Evolutionary conservation across 2,888 invertebrate species (phyloP).

Genomic region (Aricia artaxerxes): DNA sequence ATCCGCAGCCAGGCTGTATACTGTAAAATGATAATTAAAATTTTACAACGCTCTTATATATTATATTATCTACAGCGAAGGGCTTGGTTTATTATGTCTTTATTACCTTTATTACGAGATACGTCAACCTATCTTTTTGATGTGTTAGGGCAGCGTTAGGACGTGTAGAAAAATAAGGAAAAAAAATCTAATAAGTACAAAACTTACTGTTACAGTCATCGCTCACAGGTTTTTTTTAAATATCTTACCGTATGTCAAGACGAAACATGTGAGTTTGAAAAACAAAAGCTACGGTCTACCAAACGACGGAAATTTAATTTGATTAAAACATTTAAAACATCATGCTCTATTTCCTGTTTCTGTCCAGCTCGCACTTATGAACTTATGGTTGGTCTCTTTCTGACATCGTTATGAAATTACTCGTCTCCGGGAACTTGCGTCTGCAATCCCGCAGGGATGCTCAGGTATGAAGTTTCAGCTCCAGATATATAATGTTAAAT

Average conservation of each 20-base stretch:
- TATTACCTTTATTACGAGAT: background rate
- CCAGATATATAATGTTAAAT: background rate
- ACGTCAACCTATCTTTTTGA: background rate
- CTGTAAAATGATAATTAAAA: constrained; percentile 25
- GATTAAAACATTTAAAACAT: background rate
- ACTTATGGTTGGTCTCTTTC: background rate
- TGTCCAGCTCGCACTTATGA: background rate
- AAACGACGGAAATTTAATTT: background rate
- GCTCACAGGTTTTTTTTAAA: background rate
- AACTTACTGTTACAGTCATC: no score
- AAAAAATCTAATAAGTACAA: no score
- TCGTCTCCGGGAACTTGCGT: background rate
- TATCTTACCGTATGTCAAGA: background rate
- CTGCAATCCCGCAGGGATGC: background rate
- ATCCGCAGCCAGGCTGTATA: background rate
- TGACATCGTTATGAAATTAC: background rate
- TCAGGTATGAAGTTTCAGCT: constrained; percentile 6
- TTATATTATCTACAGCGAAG: background rate
- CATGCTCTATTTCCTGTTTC: background rate
- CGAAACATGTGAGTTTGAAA: background rate
- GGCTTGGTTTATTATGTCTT: background rate
- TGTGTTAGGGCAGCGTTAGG: background rate
- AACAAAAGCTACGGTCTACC: no score
- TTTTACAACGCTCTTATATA: constrained; percentile 5
- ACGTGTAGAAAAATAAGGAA: background rate